Evolutionary conservation across 2,113 vertebrate genomes (phyloP).

Genomic region (Polypterus bichir): DNA sequence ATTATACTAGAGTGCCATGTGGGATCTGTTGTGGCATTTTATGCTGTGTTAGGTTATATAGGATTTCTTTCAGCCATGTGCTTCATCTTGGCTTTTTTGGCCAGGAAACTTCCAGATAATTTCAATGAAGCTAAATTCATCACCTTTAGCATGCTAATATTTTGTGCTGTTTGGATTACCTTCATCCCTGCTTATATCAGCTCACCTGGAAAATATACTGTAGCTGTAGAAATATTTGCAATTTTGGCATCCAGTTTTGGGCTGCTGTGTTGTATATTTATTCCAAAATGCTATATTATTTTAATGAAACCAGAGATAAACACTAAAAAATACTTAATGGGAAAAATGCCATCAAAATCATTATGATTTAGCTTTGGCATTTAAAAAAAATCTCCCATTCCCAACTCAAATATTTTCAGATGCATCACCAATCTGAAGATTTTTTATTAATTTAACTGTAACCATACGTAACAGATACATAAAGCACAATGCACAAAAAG

Average conservation of each 20-base stretch:
- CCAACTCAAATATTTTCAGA: background rate
- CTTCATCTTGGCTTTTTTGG: background rate
- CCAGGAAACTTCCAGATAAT: background rate
- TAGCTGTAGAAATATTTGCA: constrained; percentile 49
- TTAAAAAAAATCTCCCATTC: background rate
- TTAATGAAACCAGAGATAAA: constrained; percentile 45
- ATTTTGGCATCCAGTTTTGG: constrained; percentile 50
- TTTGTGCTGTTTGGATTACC: background rate
- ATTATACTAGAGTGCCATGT: background rate
- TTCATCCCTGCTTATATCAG: constrained; percentile 18
- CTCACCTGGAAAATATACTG: constrained; percentile 45
- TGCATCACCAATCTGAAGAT: background rate
- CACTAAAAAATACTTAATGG: constrained; percentile 42
- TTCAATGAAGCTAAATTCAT: background rate
- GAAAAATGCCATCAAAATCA: constrained; percentile 23
- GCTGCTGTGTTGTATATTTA: constrained; percentile 41
- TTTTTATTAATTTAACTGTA: background rate
- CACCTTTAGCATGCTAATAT: background rate
- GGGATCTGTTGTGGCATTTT: background rate
- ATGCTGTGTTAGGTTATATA: background rate
- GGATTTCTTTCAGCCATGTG: background rate
- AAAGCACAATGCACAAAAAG: background rate
- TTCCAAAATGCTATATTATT: constrained; percentile 48
- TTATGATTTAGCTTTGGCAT: constrained; percentile 2
- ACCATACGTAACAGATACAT: background rate